phyloP scores from a whole-genome alignment of 2,797 vertebrate genomes.

The Tenualosa thibaudeaui region DNA sequence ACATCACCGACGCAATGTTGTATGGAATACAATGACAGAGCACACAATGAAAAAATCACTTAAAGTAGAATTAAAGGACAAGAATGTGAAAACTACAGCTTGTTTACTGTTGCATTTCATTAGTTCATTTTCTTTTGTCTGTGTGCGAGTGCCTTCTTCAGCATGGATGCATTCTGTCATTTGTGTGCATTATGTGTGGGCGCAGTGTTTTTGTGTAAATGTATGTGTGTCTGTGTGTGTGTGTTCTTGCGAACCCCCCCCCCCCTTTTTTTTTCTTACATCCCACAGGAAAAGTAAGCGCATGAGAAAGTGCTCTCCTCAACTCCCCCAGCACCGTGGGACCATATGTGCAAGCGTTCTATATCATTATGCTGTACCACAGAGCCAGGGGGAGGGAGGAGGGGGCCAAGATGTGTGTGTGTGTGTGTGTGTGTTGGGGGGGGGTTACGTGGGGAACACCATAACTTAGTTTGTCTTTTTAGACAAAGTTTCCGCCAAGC shows the following conservation, averaged over 20 bases:
- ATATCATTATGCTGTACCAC: slow-evolving; percentile 72
- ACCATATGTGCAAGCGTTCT: slow-evolving; percentile 79
- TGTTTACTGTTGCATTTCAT: not conserved
- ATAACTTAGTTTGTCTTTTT: slow-evolving; percentile 86
- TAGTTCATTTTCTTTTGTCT: not conserved
- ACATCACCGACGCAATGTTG: not conserved
- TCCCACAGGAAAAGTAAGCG: slow-evolving; percentile 55
- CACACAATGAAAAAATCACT: not conserved
- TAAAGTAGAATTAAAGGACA: not conserved
- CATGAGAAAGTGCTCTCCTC: slow-evolving; percentile 72
- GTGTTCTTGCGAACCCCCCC: not conserved
- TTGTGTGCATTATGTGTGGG: not conserved
- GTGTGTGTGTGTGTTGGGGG: not conserved
- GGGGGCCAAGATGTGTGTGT: no score
- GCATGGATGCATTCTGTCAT: not conserved
- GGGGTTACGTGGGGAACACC: slow-evolving; percentile 67
- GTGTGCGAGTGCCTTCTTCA: not conserved
- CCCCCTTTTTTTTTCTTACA: slow-evolving; percentile 21
- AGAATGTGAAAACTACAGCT: not conserved
- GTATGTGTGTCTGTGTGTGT: not conserved
- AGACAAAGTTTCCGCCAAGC: slow-evolving; percentile 86
- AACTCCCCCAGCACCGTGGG: slow-evolving; percentile 62
- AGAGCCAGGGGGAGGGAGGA: slow-evolving; percentile 65
- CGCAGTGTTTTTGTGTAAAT: not conserved
- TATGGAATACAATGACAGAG: not conserved